Percentiles rank a stretch among this genome's conserved stretches.
Conservation (phyloP, 2,797 vertebrate genomes). For the Scleropages formosus region DNA sequence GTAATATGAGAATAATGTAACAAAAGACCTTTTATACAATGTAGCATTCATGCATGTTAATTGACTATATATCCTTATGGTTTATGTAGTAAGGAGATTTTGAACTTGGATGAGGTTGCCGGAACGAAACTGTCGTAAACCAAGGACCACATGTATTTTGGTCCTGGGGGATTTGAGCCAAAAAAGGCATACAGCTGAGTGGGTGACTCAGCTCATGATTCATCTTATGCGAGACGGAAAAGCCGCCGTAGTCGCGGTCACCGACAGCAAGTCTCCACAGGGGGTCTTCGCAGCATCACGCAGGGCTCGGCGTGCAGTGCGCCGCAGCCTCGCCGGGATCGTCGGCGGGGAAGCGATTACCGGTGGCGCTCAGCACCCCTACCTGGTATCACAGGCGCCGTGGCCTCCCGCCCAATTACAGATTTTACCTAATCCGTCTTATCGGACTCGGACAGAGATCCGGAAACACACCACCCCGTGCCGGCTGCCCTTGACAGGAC, state of each 20-base stretch:
- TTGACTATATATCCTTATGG: no score
- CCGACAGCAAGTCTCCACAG: constrained; percentile 8
- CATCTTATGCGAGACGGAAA: background rate
- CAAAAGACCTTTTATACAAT: no score
- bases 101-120: no score
- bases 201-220: no score
- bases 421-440: constrained; percentile 3
- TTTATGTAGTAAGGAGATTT: no score
- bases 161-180: no score
- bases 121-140: no score
- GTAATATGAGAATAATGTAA: no score
- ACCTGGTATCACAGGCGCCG: background rate
- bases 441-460: background rate
- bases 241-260: background rate
- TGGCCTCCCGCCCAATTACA: background rate
- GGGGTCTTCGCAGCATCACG: background rate
- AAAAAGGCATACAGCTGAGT: no score
- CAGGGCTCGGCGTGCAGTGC: background rate
- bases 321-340: background rate
- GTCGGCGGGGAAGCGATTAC: background rate
- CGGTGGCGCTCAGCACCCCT: background rate
- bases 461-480: background rate
- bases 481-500: constrained; percentile 1
- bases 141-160: no score
- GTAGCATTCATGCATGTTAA: no score